Percentiles rank a stretch among this genome's conserved stretches.
Conservation (phyloP, 2,888 invertebrate species). For the Apamea epomidion region DNA sequence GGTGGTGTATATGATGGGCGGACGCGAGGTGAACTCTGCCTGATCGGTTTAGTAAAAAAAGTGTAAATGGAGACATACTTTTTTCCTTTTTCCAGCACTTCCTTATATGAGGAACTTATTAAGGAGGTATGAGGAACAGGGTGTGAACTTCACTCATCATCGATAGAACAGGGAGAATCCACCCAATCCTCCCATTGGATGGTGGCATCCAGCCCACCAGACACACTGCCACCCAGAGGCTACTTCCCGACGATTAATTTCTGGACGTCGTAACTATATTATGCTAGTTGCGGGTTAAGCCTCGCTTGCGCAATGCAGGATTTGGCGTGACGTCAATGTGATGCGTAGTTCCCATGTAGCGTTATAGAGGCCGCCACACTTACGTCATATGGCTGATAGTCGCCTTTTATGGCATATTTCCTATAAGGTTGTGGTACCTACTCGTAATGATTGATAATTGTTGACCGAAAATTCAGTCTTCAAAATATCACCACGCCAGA, state of each 20-base stretch:
- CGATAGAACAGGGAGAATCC: neutral
- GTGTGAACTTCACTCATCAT: neutral
- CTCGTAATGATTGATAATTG: neutral
- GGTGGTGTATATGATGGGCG: conserved; percentile 32
- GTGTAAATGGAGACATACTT: neutral
- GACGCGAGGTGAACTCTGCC: neutral
- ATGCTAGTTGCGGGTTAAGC: too few relatives aligned
- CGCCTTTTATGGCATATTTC: neutral
- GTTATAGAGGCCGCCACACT: neutral
- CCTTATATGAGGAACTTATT: neutral
- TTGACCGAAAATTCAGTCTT: neutral
- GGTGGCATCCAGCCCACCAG: too few relatives aligned
- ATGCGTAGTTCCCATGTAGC: neutral
- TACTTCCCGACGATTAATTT: neutral
- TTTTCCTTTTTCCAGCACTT: neutral
- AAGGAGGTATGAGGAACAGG: neutral
- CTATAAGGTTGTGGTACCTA: neutral
- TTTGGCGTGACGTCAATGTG: neutral
- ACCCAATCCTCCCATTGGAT: too few relatives aligned
- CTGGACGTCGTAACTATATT: too few relatives aligned
- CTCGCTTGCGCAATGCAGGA: too few relatives aligned
- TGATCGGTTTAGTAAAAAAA: neutral
- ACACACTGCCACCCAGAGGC: too few relatives aligned
- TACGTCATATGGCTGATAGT: neutral
- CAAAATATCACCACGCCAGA: neutral